phyloP scores from a whole-genome alignment of 2,888 invertebrate species.

The Drosophila melanocephala region DNA sequence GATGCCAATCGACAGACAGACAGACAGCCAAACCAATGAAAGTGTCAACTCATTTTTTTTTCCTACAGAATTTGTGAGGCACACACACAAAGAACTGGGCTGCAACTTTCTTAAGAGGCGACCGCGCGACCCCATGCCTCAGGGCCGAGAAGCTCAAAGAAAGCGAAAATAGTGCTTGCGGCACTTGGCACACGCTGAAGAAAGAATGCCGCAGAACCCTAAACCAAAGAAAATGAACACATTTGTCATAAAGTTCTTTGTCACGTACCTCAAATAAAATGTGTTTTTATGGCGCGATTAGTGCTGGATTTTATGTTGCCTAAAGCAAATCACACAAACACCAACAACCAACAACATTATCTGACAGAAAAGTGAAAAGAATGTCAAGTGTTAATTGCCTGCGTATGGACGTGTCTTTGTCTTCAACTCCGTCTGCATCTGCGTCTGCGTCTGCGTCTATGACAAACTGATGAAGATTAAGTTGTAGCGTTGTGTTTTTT shows the following conservation, averaged over 20 bases:
- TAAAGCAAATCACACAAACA: conserved; percentile 63
- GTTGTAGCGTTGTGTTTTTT: conserved; percentile 60
- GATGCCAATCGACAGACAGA: conserved; percentile 57
- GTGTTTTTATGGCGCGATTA: conserved; percentile 78
- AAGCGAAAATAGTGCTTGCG: conserved; percentile 66
- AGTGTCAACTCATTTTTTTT: conserved; percentile 58
- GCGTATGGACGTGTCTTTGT: conserved; percentile 57
- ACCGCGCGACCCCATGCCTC: conserved; percentile 10
- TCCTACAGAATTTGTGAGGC: conserved; percentile 29
- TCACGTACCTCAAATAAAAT: conserved; percentile 75
- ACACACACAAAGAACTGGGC: conserved; percentile 41
- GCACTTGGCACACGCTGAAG: conserved; percentile 55
- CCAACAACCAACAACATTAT: conserved; percentile 37
- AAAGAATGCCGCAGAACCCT: conserved; percentile 38
- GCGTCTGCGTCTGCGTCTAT: conserved; percentile 12
- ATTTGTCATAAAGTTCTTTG: conserved; percentile 66
- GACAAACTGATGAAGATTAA: conserved; percentile 68
- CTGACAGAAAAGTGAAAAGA: conserved; percentile 70
- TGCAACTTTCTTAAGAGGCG: conserved; percentile 54
- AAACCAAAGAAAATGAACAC: conserved; percentile 27
- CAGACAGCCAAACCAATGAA: conserved; percentile 42
- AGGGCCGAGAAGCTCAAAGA: conserved; percentile 45
- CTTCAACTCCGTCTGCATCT: background rate
- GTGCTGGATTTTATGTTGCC: conserved; percentile 64
- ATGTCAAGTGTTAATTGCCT: conserved; percentile 80